phyloP scores from a whole-genome alignment of 2,113 vertebrate species.

The Elachura formosa region DNA sequence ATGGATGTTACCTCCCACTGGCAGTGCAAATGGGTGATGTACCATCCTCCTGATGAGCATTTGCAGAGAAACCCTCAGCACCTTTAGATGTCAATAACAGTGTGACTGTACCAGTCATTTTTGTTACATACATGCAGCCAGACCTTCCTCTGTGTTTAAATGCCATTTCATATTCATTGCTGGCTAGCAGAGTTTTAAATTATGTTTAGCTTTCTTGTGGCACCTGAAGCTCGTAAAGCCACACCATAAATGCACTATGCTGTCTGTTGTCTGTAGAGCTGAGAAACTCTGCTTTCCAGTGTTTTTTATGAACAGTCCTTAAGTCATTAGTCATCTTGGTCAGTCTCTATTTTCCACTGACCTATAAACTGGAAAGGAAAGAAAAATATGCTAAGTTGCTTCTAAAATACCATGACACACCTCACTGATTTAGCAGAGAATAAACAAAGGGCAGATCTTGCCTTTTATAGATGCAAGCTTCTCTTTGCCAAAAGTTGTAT shows the following conservation, averaged over 20 bases:
- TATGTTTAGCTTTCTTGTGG: background rate
- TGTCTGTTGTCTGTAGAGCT: background rate
- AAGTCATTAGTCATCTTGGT: background rate
- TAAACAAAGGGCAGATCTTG: constrained; percentile 70
- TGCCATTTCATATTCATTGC: background rate
- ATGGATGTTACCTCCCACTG: background rate
- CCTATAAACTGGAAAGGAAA: background rate
- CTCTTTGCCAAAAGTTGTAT: constrained; percentile 31
- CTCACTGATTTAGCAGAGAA: constrained; percentile 62
- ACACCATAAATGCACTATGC: background rate
- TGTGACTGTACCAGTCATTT: background rate
- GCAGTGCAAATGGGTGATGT: background rate
- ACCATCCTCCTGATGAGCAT: background rate
- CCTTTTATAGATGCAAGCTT: constrained; percentile 71
- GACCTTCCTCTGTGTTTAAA: background rate
- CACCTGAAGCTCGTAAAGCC: background rate
- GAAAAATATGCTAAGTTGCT: constrained; percentile 58
- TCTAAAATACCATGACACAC: constrained; percentile 65
- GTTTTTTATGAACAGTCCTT: background rate
- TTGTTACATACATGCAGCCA: background rate
- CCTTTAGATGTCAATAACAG: background rate
- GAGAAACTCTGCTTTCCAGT: background rate
- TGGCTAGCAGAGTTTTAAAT: background rate
- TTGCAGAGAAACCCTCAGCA: background rate
- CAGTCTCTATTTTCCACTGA: constrained; percentile 1